Percentiles rank a stretch among this genome's conserved stretches.
phyloP scores from a whole-genome alignment of 1,140 invertebrate genomes.

The Choristoneura fumiferana region DNA sequence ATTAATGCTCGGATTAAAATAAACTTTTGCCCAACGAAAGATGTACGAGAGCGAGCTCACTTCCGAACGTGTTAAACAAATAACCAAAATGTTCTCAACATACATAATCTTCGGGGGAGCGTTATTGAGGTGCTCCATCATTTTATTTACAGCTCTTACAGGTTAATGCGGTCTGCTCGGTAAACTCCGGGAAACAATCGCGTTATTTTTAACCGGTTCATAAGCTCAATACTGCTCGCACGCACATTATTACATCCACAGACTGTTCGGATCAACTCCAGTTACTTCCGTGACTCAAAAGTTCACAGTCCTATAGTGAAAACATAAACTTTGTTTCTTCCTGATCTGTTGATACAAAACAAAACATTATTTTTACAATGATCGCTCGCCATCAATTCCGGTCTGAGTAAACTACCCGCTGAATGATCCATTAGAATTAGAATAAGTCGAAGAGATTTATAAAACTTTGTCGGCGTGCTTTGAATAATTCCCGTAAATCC shows the following conservation, averaged over 20 bases:
- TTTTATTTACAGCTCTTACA: constrained; percentile 70
- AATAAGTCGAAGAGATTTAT: no score
- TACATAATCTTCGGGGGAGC: constrained; percentile 48
- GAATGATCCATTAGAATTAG: no score
- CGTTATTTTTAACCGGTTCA: constrained; percentile 56
- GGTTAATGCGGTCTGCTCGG: constrained; percentile 61
- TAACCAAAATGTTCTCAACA: constrained; percentile 64
- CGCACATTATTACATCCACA: constrained; percentile 1
- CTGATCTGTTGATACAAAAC: neutral
- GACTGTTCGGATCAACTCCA: neutral
- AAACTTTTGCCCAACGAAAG: constrained; percentile 54
- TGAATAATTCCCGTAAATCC: no score
- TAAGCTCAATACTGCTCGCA: constrained; percentile 21
- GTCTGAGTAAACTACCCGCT: no score
- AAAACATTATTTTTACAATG: neutral
- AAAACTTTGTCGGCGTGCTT: no score
- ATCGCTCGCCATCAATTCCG: no score
- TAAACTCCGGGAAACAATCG: constrained; percentile 65
- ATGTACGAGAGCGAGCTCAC: constrained; percentile 48
- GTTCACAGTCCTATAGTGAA: constrained; percentile 15
- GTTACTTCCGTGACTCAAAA: neutral
- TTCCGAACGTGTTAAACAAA: constrained; percentile 59
- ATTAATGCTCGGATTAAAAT: constrained; percentile 70
- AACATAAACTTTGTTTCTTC: neutral
- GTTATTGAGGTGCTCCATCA: constrained; percentile 71